phyloP scores from a whole-genome alignment of 2,888 invertebrate genomes.

The Pollenia griseotomentosa region DNA sequence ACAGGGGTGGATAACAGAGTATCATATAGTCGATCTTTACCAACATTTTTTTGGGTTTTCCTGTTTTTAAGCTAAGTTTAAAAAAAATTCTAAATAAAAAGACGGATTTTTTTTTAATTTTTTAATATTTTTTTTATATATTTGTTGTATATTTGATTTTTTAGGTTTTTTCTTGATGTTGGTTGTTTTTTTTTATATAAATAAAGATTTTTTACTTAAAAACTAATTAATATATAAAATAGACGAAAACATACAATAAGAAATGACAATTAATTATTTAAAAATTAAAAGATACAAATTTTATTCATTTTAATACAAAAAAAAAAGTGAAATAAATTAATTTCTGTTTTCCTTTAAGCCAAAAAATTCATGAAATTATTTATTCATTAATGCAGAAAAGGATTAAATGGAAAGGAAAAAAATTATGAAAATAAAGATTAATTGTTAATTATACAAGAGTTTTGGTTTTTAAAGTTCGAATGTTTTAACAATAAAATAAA shows the following conservation, averaged over 20 bases:
- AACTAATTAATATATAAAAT: slow-evolving; percentile 65
- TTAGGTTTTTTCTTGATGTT: slow-evolving; percentile 45
- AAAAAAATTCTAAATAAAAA: slow-evolving; percentile 41
- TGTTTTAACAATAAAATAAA: slow-evolving; percentile 48
- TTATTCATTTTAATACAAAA: slow-evolving; percentile 14
- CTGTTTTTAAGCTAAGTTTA: too few species aligned
- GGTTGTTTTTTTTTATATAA: slow-evolving; percentile 64
- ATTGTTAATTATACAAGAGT: slow-evolving; percentile 21
- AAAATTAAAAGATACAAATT: slow-evolving; percentile 68
- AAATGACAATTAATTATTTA: slow-evolving; percentile 66
- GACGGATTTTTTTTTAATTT: slow-evolving; percentile 36
- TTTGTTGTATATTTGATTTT: slow-evolving; percentile 60
- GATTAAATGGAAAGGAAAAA: background rate
- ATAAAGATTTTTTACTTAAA: slow-evolving; percentile 65
- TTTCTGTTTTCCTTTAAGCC: slow-evolving; percentile 15
- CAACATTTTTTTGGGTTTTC: background rate
- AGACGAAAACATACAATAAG: slow-evolving; percentile 55
- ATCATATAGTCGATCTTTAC: too few species aligned
- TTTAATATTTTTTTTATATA: slow-evolving; percentile 58
- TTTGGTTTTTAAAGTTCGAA: slow-evolving; percentile 14
- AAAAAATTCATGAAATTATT: slow-evolving; percentile 37
- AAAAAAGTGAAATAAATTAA: slow-evolving; percentile 24
- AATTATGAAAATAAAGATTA: slow-evolving; percentile 2
- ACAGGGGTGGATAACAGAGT: too few species aligned
- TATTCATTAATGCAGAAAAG: slow-evolving; percentile 25